Base-by-base conservation (phyloP, 2,888 invertebrate species). In the Scrobipalpa costella region DNA sequence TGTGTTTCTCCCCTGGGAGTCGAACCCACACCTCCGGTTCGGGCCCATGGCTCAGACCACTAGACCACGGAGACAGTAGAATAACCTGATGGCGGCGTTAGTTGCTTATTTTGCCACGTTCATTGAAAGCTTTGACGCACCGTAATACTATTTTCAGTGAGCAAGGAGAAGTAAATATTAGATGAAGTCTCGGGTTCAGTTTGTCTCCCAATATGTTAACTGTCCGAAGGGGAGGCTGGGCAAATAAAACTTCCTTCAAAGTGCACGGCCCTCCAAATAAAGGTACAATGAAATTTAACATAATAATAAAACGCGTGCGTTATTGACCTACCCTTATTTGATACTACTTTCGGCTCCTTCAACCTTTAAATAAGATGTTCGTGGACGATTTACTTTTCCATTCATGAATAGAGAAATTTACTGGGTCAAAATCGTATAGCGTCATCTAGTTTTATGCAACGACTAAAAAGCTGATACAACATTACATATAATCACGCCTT, bases 191-290 rank as follows among this genome's bases (percentile, higher is more conserved):
- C 74, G 67, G 69, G 64, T 74, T 67, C 69, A 79, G 80, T 80
- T 81, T 78, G 79, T 77, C 76, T 81, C 77, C 72, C 84, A 84
- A 86, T 86, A 86, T 83, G 85, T 84, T 81, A 83, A 76, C 83
- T 82, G 84, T 84, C 84, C 79, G 68, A 76, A 76, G 75, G 72
- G 70, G 65, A 68, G 71, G 70, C 66, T 71, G 71, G 71, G 70
- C 68, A 71, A 77, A 82, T 77, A 80, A 76, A 79, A 76, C 73
- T 75, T 76, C 75, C 75, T 77, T 78, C 74, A 74, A 73, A 73
- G 71, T 72, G 74, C 69, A 75, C 75, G 71, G 81, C 83, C 81
- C 77, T 68, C 64, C 73, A 76, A 80, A 80, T 80, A 75, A 74
- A 69, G 78, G 76, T 73, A 84, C 84, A 85, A 83, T 83, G 71